Evolutionary conservation across 2,113 vertebrate species (phyloP), one percentile per base, ranked within the genome.

Genomic region (Sarotherodon lohbergeri): DNA sequence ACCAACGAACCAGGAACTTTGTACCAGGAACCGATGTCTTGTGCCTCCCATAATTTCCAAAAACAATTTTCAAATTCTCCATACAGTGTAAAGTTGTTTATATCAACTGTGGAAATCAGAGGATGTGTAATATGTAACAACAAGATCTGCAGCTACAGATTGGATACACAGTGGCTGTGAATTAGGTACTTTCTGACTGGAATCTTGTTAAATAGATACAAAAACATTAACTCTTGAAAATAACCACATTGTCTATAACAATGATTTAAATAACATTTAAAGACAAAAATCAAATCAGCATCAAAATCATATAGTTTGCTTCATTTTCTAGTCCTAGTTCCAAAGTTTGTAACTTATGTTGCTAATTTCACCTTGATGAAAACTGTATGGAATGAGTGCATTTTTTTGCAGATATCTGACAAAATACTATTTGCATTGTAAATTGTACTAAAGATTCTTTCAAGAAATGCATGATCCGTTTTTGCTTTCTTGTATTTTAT

Each of bases 381-480:
- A 73, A 43, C 5, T 46, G 8, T 7, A 6, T 16, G 52, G 5
- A 54, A 8, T 54, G 4, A n/a, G 8, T 54, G 19, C 41, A n/a
- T 19, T n/a, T 61, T 39, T 13, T 13, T 59, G 4, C 3, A 71
- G 12, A 24, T 71, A 71, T 43, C 36, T 71, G 66, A 43, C n/a
- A 71, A 71, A 71, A 41, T 39, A 24, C 11, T 22, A 5, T 68
- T 41, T 41, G 36, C 7, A 2, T 68, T 12, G n/a, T 22, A 41
- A 4, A 41, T 68, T 68, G 36, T 68, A 68, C 11, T 39, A 24
- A 68, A 68, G 19, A 13, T 0, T 2, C 0, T 7, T 39, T 8
- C 5, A 5, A 41, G 1, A 68, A n/a, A 39, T 68, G 11, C 11
- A 1, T 68, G 10, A 39, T 1, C 34, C 0, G 0, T 7, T 41